Percentiles rank a stretch among this genome's conserved stretches.
These are phyloP conservation scores for Lethrus apterus DNA, from an alignment of 1,140 invertebrate genomes.

Conservation along the genomic window DNA sequence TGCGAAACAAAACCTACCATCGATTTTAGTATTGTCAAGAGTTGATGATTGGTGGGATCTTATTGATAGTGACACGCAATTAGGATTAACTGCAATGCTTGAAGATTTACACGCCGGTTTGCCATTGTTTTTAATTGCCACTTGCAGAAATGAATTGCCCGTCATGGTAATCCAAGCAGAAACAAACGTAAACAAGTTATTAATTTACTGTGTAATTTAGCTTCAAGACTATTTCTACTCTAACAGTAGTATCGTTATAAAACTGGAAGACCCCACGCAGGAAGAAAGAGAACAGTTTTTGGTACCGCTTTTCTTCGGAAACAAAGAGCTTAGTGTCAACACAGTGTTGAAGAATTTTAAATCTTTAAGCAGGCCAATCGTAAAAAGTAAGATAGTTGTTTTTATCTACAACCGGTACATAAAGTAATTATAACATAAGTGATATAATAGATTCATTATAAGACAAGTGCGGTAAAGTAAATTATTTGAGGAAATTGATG, in stretches of 20 bases:
- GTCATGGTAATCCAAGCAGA: conserved; percentile 34
- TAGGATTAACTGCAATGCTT: conserved; percentile 43
- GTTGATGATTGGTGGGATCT: conserved; percentile 47
- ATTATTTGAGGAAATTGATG: too few species aligned
- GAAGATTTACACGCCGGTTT: conserved; percentile 44
- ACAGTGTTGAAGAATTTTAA: too few species aligned
- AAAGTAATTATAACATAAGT: too few species aligned
- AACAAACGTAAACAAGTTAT: not conserved
- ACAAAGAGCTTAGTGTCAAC: conserved; percentile 9
- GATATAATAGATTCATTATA: too few species aligned
- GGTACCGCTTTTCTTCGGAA: conserved; percentile 40
- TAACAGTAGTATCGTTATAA: conserved; percentile 38
- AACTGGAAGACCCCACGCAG: conserved; percentile 37
- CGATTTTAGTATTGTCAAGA: conserved; percentile 45
- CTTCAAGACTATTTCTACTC: conserved; percentile 36
- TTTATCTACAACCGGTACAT: too few species aligned
- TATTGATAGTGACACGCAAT: conserved; percentile 43
- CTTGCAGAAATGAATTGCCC: conserved; percentile 41
- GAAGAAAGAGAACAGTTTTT: conserved; percentile 50
- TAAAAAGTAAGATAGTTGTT: too few species aligned
- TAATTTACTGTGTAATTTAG: conserved; percentile 23
- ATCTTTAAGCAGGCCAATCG: too few species aligned
- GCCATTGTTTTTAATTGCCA: conserved; percentile 43
- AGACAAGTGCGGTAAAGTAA: too few species aligned
- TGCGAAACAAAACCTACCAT: conserved; percentile 42